These are phyloP conservation scores for Tholera decimalis DNA, from an alignment of 2,888 invertebrate species.

Conservation along the genomic window DNA sequence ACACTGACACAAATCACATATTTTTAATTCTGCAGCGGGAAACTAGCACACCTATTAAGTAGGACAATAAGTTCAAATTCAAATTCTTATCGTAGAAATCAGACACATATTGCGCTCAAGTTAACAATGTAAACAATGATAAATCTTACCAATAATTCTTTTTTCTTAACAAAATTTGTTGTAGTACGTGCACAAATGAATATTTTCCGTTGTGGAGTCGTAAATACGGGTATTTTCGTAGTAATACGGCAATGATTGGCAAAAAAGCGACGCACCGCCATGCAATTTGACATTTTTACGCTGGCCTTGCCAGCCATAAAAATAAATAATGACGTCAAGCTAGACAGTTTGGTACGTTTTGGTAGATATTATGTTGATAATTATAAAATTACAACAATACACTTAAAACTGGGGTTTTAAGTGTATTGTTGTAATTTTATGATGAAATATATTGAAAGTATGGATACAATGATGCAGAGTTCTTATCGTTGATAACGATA, in stretches of 20 bases:
- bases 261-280: conserved; percentile 87
- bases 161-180: conserved; percentile 53
- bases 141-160: conserved; percentile 66
- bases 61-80: conserved; percentile 50
- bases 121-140: conserved; percentile 49
- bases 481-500: too few relatives aligned
- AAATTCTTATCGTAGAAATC: conserved; percentile 50
- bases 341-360: conserved; percentile 30
- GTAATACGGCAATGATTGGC: conserved; percentile 87
- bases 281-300: conserved; percentile 82
- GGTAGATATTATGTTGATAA: not conserved
- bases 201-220: conserved; percentile 67
- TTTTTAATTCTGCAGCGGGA: conserved; percentile 6
- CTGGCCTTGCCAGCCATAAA: conserved; percentile 48
- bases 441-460: too few relatives aligned
- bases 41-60: conserved; percentile 27
- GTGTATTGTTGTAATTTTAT: too few relatives aligned
- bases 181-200: conserved; percentile 55
- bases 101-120: conserved; percentile 45
- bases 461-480: too few relatives aligned
- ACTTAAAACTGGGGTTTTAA: too few relatives aligned
- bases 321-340: conserved; percentile 25
- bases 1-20: conserved; percentile 43
- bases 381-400: too few relatives aligned
- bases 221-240: conserved; percentile 79